Conservation (phyloP, 1,140 invertebrate genomes). For the Drosophila sp. region DNA sequence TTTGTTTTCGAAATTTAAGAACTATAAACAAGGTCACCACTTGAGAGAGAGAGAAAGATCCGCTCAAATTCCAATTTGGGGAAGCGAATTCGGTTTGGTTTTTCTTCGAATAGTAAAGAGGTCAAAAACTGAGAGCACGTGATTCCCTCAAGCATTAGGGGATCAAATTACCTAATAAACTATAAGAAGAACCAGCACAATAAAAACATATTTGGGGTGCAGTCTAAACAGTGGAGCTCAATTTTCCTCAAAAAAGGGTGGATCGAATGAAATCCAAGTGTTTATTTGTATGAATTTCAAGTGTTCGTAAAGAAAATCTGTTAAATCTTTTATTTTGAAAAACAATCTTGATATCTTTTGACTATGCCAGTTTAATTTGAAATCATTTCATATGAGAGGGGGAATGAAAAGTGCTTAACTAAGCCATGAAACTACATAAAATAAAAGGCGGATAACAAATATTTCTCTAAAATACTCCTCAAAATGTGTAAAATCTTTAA, state of each 20-base stretch:
- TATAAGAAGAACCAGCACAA: slow-evolving; percentile 20
- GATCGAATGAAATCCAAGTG: neutral
- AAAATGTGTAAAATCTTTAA: too few species aligned
- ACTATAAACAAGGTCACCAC: slow-evolving; percentile 67
- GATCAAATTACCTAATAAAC: slow-evolving; percentile 60
- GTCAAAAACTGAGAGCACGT: slow-evolving; percentile 69
- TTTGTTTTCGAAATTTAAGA: slow-evolving; percentile 72
- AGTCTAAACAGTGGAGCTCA: neutral
- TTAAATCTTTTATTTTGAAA: too few species aligned
- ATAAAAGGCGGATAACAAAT: too few species aligned
- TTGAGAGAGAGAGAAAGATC: slow-evolving; percentile 22
- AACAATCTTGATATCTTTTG: too few species aligned
- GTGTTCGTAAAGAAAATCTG: too few species aligned
- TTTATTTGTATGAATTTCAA: too few species aligned
- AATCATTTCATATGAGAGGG: too few species aligned
- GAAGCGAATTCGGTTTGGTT: slow-evolving; percentile 23
- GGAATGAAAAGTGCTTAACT: too few species aligned
- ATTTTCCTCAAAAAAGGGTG: neutral
- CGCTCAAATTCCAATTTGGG: slow-evolving; percentile 47
- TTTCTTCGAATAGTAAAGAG: slow-evolving; percentile 50
- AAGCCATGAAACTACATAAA: too few species aligned
- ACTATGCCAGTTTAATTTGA: too few species aligned
- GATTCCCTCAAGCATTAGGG: slow-evolving; percentile 67
- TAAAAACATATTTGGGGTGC: slow-evolving; percentile 17
- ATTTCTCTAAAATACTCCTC: too few species aligned